These are phyloP conservation scores for Aegithalos caudatus DNA, from an alignment of 2,113 vertebrate species.

Conservation along the genomic window DNA sequence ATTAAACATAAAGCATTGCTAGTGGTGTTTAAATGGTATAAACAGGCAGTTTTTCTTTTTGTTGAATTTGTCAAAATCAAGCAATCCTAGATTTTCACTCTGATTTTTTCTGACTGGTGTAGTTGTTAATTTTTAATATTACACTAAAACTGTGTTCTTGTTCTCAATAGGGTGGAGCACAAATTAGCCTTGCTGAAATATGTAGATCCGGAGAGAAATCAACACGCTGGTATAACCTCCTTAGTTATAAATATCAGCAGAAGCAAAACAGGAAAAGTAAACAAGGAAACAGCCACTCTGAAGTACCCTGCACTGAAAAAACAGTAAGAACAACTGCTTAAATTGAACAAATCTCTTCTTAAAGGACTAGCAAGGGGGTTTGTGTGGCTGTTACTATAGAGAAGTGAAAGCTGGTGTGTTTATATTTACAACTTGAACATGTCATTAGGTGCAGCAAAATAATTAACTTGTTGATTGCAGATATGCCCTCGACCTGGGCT, in stretches of 20 bases:
- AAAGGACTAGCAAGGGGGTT: background rate
- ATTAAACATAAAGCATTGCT: background rate
- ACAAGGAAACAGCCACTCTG: slow-evolving; percentile 46
- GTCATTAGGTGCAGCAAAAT: background rate
- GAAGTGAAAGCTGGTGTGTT: background rate
- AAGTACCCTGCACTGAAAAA: slow-evolving; percentile 47
- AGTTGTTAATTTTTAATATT: background rate
- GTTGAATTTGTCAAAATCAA: background rate
- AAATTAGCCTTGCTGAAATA: slow-evolving; percentile 92
- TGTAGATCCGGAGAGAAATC: slow-evolving; percentile 81
- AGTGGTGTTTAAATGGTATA: background rate
- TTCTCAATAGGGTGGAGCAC: slow-evolving; percentile 84
- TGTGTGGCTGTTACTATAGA: background rate
- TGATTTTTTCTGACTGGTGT: background rate
- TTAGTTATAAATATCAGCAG: slow-evolving; percentile 82
- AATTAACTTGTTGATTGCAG: background rate
- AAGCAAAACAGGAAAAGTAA: slow-evolving; percentile 73
- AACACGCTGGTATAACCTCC: slow-evolving; percentile 92
- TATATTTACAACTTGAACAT: background rate
- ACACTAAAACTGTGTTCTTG: background rate
- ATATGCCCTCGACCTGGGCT: background rate
- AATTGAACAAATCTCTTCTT: background rate
- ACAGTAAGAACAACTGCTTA: slow-evolving; percentile 58
- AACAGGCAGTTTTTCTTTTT: background rate
- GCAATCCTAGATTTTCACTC: background rate